A percentile compares a stretch with the other conserved stretches of the same genome.
Evolutionary conservation across 2,113 vertebrate genomes (phyloP).

Genomic region (Cariama cristata): DNA sequence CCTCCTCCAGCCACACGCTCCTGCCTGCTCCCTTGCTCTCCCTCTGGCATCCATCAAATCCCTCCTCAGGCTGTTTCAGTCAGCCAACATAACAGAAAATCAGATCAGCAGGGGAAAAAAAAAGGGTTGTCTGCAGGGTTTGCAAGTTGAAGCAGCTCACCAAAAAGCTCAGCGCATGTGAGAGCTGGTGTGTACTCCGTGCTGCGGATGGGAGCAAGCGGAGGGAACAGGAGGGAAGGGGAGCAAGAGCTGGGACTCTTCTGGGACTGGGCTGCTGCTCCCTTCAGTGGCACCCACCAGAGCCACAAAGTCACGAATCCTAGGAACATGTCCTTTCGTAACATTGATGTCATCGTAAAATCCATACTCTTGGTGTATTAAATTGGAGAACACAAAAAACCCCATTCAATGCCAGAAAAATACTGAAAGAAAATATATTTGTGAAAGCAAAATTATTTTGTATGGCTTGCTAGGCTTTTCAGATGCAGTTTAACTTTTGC

Average conservation of each 20-base stretch:
- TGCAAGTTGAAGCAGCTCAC: background rate
- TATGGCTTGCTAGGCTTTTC: background rate
- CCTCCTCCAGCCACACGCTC: background rate
- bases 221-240: background rate
- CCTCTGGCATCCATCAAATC: background rate
- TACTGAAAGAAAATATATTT: background rate
- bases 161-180: rapidly evolving
- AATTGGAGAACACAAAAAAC: background rate
- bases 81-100: background rate
- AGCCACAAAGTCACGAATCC: background rate
- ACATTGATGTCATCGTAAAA: background rate
- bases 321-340: background rate
- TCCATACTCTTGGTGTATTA: background rate
- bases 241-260: background rate
- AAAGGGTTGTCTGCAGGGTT: background rate
- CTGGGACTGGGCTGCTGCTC: background rate
- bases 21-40: background rate
- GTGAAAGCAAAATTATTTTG: background rate
- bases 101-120: background rate
- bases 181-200: background rate
- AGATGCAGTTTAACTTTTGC: background rate
- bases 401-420: background rate
- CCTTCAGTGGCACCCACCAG: no score
- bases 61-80: background rate
- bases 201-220: background rate